Evolutionary conservation across 2,113 vertebrate genomes (phyloP).

Genomic region (Taxidea taxus): DNA sequence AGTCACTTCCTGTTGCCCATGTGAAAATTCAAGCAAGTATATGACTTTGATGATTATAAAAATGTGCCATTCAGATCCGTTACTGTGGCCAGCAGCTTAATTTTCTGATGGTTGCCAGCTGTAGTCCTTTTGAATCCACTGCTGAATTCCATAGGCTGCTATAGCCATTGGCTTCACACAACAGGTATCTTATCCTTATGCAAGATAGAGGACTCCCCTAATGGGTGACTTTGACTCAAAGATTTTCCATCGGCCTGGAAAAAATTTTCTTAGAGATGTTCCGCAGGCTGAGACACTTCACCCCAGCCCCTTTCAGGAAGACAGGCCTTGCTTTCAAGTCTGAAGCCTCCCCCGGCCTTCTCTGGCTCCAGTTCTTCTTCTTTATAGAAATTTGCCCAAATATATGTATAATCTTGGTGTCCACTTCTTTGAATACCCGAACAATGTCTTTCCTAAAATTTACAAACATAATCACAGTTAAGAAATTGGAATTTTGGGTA

Average conservation of each 20-base stretch:
- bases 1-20: not conserved
- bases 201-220: not conserved
- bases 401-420: not conserved
- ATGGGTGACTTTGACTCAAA: not conserved
- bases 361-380: not conserved
- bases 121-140: not conserved
- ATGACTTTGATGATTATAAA: not conserved
- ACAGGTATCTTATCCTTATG: not conserved
- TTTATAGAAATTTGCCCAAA: not conserved
- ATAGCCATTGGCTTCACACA: not conserved
- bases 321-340: not conserved
- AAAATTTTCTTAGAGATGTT: not conserved
- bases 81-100: not conserved
- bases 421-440: not conserved
- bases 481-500: not conserved
- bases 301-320: not conserved
- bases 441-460: not conserved
- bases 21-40: not conserved
- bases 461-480: not conserved
- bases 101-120: not conserved
- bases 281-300: not conserved
- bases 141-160: not conserved
- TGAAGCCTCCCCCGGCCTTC: not conserved
- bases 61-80: not conserved
- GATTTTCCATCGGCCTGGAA: no score